Base-by-base conservation (phyloP, 2,113 vertebrate genomes). In the Pitta sordida region DNA sequence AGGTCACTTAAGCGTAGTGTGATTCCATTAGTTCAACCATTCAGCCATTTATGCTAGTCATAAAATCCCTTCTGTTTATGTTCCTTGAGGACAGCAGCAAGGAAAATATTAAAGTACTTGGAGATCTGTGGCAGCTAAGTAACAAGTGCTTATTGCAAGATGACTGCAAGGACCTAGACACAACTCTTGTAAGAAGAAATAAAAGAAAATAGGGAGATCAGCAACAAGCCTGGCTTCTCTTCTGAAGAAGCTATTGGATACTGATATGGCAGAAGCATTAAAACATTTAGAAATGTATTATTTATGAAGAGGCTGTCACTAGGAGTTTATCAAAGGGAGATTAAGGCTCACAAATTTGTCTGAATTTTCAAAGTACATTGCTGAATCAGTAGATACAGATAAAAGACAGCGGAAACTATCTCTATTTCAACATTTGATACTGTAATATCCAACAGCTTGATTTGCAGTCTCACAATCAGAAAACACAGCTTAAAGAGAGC, bases 251-350 rank as follows among this genome's bases (percentile, higher is more conserved):
- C 56, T 60, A 90, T 1, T 84, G 36, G 60, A 90, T 49, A 76
- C 48, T 77, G 43, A 90, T 92, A 91, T 32, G 34, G 21, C 10
- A 91, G 59, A 64, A 87, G 63, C 65, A 84, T 67, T 91, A 60
- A 74, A 93, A 79, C 73, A 91, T 95, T 84, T 91, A 89, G 51
- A 90, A 95, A 93, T 73, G 4, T 51, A 86, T 86, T 94, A 78
- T 94, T 96, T 95, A 95, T 58, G 55, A 94, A 93, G 53, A 77
- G 44, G 32, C 36, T 79, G 62, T 53, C 71, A 88, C 53, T 85
- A 91, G 71, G 75, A 91, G 92, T 86, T 93, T 83, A 83, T 92
- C n/a, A 81, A 44, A 89, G 43, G 23, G 23, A 85, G 32, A 83
- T 56, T 75, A 83, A 94, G 56, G 53, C 71, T 76, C 52, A 82